These are phyloP conservation scores for Apus apus DNA, from an alignment of 2,113 vertebrate genomes.

Conservation along the genomic window DNA sequence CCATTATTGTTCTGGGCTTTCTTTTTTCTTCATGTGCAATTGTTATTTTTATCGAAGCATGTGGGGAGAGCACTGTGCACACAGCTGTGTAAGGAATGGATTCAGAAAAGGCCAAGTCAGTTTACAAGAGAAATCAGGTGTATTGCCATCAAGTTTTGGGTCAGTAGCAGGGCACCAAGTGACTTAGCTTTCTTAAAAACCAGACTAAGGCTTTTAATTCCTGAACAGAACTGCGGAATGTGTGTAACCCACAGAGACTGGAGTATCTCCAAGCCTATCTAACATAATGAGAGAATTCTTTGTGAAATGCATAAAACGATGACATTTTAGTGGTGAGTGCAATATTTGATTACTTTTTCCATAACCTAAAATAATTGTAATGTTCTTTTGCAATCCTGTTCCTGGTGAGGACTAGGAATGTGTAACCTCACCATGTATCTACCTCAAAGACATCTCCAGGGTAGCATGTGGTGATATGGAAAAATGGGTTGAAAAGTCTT, in stretches of 20 bases:
- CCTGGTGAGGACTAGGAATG: neutral
- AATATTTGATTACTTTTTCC: conserved; percentile 45
- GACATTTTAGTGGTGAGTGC: conserved; percentile 50
- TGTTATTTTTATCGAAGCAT: neutral
- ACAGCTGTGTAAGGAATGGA: neutral
- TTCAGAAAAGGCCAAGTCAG: neutral
- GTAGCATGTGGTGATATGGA: neutral
- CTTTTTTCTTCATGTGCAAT: neutral
- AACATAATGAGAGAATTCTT: conserved; percentile 54
- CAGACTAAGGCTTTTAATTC: conserved; percentile 22
- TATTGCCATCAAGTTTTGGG: conserved; percentile 35
- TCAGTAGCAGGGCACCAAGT: conserved; percentile 32
- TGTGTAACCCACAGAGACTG: conserved; percentile 18
- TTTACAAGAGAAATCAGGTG: conserved; percentile 51
- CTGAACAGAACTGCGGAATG: neutral
- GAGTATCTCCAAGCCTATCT: conserved; percentile 56
- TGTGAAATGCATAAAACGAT: conserved; percentile 43
- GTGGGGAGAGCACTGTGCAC: neutral
- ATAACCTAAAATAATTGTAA: conserved; percentile 44
- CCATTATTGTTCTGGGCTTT: neutral
- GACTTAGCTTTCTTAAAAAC: conserved; percentile 8
- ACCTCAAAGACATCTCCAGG: neutral
- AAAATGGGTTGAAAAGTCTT: neutral
- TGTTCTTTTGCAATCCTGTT: neutral
- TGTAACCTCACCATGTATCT: neutral